These are phyloP conservation scores for Pycnonotus jocosus DNA, from an alignment of 2,113 vertebrate genomes.

Conservation along the genomic window DNA sequence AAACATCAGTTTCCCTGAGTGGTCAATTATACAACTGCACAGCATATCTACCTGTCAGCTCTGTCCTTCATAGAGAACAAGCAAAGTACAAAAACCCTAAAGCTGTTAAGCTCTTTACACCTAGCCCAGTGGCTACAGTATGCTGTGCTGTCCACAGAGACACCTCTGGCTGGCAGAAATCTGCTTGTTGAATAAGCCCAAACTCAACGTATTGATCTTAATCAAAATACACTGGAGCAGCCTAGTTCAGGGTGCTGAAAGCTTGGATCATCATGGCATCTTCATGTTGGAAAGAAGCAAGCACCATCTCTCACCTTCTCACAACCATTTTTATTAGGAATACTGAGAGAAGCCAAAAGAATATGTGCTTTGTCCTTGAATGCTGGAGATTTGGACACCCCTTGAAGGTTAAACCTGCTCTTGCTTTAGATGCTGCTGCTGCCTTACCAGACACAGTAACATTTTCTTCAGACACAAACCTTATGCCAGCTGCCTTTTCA, in stretches of 20 bases:
- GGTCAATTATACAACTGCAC: neutral
- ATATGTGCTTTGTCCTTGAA: neutral
- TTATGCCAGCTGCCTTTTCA: constrained; percentile 3
- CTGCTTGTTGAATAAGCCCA: neutral
- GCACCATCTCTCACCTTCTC: neutral
- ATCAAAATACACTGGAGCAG: neutral
- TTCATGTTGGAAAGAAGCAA: neutral
- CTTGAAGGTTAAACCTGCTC: neutral
- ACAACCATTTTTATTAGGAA: neutral
- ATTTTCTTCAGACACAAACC: neutral
- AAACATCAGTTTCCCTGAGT: neutral
- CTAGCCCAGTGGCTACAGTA: neutral
- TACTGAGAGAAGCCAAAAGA: neutral
- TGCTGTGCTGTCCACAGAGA: neutral
- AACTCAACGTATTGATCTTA: neutral
- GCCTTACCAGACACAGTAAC: neutral
- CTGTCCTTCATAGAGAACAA: neutral
- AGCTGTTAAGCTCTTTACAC: neutral
- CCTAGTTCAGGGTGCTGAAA: neutral
- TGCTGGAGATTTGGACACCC: neutral
- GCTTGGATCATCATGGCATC: neutral
- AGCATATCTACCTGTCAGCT: neutral
- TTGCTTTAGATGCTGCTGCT: neutral
- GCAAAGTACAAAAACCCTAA: neutral
- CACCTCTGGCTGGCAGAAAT: neutral